These are phyloP conservation scores for Glossosoma conforme DNA, from an alignment of 1,140 invertebrate genomes.

Conservation along the genomic window DNA sequence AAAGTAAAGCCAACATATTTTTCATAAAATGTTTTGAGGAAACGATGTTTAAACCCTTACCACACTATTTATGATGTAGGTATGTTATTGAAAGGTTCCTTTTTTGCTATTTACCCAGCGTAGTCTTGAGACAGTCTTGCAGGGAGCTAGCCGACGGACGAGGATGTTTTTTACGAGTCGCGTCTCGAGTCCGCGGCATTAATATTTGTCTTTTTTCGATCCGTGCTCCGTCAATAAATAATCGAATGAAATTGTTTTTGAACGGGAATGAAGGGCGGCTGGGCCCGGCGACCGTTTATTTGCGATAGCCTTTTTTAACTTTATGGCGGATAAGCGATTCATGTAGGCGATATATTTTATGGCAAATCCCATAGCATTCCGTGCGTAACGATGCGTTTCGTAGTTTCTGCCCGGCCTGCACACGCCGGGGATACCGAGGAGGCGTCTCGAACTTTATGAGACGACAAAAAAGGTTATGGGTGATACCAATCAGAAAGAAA, in stretches of 20 bases:
- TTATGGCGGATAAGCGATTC: constrained; percentile 32
- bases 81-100: background rate
- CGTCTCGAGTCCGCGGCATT: constrained; percentile 19
- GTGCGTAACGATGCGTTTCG: constrained; percentile 19
- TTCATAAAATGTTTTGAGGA: background rate
- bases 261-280: constrained; percentile 7
- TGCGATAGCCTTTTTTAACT: constrained; percentile 31
- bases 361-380: constrained; percentile 3
- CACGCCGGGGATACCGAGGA: background rate
- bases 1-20: too few species aligned
- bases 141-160: constrained; percentile 19
- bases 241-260: constrained; percentile 30
- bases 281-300: constrained; percentile 22
- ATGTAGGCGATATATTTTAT: constrained; percentile 32
- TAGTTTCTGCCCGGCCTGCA: too few species aligned
- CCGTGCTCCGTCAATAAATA: constrained; percentile 31
- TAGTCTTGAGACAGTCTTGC: too few species aligned
- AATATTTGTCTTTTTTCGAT: constrained; percentile 30
- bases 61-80: background rate
- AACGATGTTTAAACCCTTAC: background rate
- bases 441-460: constrained; percentile 12
- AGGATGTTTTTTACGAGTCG: constrained; percentile 25
- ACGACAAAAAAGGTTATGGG: constrained; percentile 22
- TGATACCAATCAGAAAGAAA: constrained; percentile 1
- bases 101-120: background rate